Evolutionary conservation across 1,140 invertebrate species (phyloP).

Genomic region (Ceratina australensis): DNA sequence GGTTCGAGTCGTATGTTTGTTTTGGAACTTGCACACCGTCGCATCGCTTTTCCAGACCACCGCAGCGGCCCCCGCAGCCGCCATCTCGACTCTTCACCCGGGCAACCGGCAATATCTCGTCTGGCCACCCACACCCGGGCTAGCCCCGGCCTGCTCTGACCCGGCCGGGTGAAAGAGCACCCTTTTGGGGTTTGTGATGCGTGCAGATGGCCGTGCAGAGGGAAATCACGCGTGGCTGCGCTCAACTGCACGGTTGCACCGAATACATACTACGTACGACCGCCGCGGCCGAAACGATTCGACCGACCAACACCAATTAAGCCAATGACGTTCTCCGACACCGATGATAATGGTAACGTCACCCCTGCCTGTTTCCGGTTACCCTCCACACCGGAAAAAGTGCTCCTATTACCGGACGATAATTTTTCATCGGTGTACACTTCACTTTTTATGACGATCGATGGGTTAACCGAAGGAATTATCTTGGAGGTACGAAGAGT

Average conservation of each 20-base stretch:
- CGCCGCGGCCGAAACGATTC: conserved; percentile 68
- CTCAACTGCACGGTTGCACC: conserved; percentile 71
- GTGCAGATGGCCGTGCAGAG: conserved; percentile 75
- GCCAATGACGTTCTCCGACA: conserved; percentile 68
- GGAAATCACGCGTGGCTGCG: conserved; percentile 75
- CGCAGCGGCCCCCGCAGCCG: conserved; percentile 28
- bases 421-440: not conserved
- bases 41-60: conserved; percentile 34
- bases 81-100: conserved; percentile 52
- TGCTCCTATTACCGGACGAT: not conserved
- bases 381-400: not conserved
- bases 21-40: conserved; percentile 61
- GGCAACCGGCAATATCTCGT: conserved; percentile 50
- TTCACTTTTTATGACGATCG: no score
- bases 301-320: conserved; percentile 73
- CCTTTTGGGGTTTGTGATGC: conserved; percentile 77
- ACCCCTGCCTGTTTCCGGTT: conserved; percentile 35
- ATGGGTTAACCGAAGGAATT: no score
- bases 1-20: conserved; percentile 64
- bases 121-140: conserved; percentile 41
- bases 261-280: conserved; percentile 61
- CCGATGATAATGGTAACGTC: conserved; percentile 73
- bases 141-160: not conserved
- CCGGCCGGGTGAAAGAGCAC: conserved; percentile 71
- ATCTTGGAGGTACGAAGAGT: no score